These are phyloP conservation scores for Eclectus roratus DNA, from an alignment of 2,113 vertebrate species.

Conservation along the genomic window DNA sequence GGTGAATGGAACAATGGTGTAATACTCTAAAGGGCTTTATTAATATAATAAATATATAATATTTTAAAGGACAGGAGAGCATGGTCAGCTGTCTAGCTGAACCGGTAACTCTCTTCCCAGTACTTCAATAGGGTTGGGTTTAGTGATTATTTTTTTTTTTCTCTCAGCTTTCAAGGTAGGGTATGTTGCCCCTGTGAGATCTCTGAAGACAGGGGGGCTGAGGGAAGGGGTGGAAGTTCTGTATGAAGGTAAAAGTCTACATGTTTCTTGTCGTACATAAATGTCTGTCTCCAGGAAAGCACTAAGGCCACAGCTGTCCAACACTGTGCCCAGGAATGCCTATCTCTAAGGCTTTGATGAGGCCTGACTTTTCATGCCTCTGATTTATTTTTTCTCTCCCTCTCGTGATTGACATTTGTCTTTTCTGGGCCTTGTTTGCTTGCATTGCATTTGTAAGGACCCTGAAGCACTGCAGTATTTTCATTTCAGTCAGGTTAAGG, in stretches of 20 bases:
- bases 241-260: neutral
- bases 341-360: neutral
- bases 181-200: neutral
- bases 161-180: neutral
- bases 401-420: slow-evolving; percentile 59
- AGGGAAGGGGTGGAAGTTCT: neutral
- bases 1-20: neutral
- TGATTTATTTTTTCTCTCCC: neutral
- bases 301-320: neutral
- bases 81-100: neutral
- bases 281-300: neutral
- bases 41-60: neutral
- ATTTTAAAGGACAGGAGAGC: neutral
- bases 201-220: neutral
- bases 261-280: neutral
- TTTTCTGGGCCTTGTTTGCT: slow-evolving; percentile 37
- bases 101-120: neutral
- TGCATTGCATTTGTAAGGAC: slow-evolving; percentile 10
- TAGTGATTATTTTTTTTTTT: rapidly evolving
- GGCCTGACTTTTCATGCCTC: slow-evolving; percentile 21
- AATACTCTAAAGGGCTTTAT: neutral
- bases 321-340: neutral
- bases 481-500: slow-evolving; percentile 59
- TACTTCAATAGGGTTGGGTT: neutral
- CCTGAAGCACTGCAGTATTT: slow-evolving; percentile 39